Base-by-base conservation (phyloP, 2,888 invertebrate genomes). In the Cistogaster globosa region DNA sequence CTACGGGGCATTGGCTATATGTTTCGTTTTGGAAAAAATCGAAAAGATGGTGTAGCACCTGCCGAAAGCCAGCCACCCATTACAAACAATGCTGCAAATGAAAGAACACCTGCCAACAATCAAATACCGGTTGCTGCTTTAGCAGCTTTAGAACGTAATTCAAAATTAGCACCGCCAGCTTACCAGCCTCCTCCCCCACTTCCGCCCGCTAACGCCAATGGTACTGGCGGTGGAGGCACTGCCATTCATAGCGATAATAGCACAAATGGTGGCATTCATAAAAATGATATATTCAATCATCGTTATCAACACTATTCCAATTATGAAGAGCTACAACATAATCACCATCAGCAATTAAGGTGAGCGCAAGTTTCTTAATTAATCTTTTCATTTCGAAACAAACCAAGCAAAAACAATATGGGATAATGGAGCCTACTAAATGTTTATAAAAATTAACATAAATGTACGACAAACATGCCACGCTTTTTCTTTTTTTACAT, bases 261-360 rank as follows among this genome's bases (percentile, higher is more conserved):
- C 20, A 67, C 81, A 55, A 83, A 80, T 51, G 58, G 78, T 57
- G 92, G 92, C 67, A 92, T 92, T 58, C 91, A 92, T 86, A 92
- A 92, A 71, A 92, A 90, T 74, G 93, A 93, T 87, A 90, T 92
- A 67, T 93, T 93, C 87, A 93, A 93, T 89, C 92, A 93, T 90
- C 91, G 93, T 81, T 93, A 93, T 90, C 92, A 92, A 86, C 97
- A 97, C 91, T 97, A 97, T 91, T 96, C 96, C 87, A 97, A 97
- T 92, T 97, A 96, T 89, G 96, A 97, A 91, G 97, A 97, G 93
- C 95, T 97, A 89, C 57, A 80, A 14, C 79, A 72, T n/a, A 96
- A 97, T 92, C 96, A 97, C 90, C 96, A 96, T 92, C 96, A 95
- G 89, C 96, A 97, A 92, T 93, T 97, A 89, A 96, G 96, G 97